Conservation (phyloP, 53 echinoderm and acorn worm species). For the Holothuria leucospilota region DNA sequence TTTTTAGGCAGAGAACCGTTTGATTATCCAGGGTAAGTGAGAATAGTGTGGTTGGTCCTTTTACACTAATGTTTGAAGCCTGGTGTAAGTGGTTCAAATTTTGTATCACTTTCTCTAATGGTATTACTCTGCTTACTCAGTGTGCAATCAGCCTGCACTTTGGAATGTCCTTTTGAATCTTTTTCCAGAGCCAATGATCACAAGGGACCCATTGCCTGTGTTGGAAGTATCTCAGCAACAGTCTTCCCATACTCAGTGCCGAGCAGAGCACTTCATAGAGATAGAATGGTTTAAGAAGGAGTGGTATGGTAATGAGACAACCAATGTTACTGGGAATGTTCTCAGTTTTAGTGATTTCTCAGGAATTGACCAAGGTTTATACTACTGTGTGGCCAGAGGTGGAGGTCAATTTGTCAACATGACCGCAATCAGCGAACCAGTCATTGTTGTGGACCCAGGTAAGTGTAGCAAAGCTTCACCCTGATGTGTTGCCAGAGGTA, state of each 20-base stretch:
- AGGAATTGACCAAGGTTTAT: slow-evolving; percentile 64
- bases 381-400: slow-evolving; percentile 73
- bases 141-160: too few species aligned
- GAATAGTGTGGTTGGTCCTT: too few species aligned
- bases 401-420: slow-evolving; percentile 53
- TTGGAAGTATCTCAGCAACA: background rate
- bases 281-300: slow-evolving; percentile 32
- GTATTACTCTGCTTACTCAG: too few species aligned
- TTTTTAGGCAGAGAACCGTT: too few species aligned
- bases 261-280: background rate
- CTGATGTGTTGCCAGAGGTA: background rate
- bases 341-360: slow-evolving; percentile 26
- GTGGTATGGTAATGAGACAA: slow-evolving; percentile 9
- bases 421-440: slow-evolving; percentile 54
- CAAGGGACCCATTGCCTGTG: background rate
- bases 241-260: background rate
- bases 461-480: background rate
- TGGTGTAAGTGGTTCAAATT: too few species aligned
- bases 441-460: slow-evolving; percentile 67
- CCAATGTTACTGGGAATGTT: background rate
- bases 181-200: background rate
- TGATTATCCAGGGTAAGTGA: too few species aligned
- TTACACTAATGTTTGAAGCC: too few species aligned
- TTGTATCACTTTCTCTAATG: too few species aligned
- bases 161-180: background rate